Conservation (phyloP, 2,113 vertebrate species). For the Nothobranchius furzeri region DNA sequence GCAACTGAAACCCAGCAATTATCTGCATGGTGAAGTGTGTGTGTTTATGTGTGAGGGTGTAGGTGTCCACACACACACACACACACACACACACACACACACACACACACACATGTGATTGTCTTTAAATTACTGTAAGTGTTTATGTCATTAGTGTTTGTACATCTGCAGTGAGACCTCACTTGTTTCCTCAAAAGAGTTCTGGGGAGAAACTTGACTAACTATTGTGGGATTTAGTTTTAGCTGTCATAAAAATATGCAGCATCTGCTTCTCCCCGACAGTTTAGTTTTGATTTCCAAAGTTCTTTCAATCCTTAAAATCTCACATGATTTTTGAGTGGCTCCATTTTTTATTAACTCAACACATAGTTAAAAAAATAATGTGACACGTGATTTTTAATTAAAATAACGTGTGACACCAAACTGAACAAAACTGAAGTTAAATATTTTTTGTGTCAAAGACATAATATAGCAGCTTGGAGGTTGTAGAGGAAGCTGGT, state of each 20-base stretch:
- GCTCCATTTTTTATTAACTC: too few relatives aligned
- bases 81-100: background rate
- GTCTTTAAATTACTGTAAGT: constrained; percentile 12
- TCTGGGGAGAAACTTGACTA: constrained; percentile 10
- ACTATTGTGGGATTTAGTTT: background rate
- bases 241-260: background rate
- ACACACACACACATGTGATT: constrained; percentile 22
- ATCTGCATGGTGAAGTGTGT: constrained; percentile 24
- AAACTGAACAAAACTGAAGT: too few relatives aligned
- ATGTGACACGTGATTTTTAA: too few relatives aligned
- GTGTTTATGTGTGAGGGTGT: constrained; percentile 31
- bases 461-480: too few relatives aligned
- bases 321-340: too few relatives aligned
- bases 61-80: background rate
- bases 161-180: constrained; percentile 17
- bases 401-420: too few relatives aligned
- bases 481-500: too few relatives aligned
- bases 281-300: background rate
- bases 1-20: constrained; percentile 56
- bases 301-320: background rate
- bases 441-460: too few relatives aligned
- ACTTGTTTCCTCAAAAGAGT: background rate
- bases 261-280: background rate
- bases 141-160: constrained; percentile 36
- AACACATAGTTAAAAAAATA: too few relatives aligned